Evolutionary conservation across 2,888 invertebrate species (phyloP).

Genomic region (Caenorhabditis drosophilae): DNA sequence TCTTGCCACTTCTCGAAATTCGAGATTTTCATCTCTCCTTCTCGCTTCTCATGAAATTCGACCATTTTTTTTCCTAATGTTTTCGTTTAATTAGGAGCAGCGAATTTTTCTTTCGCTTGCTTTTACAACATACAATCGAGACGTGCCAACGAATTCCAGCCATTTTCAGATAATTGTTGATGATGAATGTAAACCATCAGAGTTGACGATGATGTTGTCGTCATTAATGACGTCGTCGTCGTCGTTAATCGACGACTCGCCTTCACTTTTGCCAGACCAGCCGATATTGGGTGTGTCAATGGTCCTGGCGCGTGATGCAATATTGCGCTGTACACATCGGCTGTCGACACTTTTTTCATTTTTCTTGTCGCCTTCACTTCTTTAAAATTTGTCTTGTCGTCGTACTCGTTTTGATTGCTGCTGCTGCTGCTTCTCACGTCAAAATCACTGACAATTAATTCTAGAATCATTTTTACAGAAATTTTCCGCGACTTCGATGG

Average conservation of each 20-base stretch:
- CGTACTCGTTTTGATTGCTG: conserved; percentile 11
- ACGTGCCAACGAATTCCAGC: too few species aligned
- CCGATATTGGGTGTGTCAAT: conserved; percentile 40
- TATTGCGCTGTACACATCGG: conserved; percentile 53
- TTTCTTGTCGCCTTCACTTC: neutral
- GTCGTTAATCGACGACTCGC: neutral
- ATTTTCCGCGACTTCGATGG: neutral
- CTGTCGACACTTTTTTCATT: conserved; percentile 42
- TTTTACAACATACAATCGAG: too few species aligned
- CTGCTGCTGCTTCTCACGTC: conserved; percentile 1
- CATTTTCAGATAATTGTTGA: too few species aligned
- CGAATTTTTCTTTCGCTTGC: too few species aligned
- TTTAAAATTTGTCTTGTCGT: conserved; percentile 18
- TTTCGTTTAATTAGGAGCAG: too few species aligned
- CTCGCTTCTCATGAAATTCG: too few species aligned
- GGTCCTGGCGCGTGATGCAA: conserved; percentile 55
- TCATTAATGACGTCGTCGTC: conserved; percentile 15
- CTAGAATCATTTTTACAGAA: conserved; percentile 14
- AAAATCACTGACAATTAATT: conserved; percentile 25
- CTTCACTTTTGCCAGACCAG: conserved; percentile 9
- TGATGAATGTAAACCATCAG: too few species aligned
- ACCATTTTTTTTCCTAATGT: too few species aligned
- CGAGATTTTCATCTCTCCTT: too few species aligned
- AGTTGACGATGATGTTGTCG: conserved; percentile 20
- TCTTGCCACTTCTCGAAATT: too few species aligned